Evolutionary conservation across 2,797 vertebrate species (phyloP), one percentile per base, ranked within the genome.

Genomic region (Labeo calbasu): DNA sequence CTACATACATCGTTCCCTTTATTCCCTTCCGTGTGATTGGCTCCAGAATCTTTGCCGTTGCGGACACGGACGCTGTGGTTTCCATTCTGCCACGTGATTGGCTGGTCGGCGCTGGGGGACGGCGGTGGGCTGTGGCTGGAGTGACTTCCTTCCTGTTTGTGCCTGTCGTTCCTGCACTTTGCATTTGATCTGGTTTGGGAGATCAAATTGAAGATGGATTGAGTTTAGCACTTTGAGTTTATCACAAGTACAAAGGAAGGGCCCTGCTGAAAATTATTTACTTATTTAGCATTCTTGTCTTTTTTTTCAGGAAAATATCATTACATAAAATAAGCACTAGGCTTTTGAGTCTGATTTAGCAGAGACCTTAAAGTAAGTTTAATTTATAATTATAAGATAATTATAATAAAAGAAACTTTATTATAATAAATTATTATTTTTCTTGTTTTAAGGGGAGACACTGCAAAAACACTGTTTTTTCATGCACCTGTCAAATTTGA

Each of bases 1-100:
- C 85, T 96, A 98, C 98, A 93, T 99, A 99, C 98, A 97, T 99
- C 95, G 91, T 95, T 93, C 88, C 92, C 94, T 93, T 96, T 97
- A 86, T 95, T 95, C 83, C 92, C 92, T 36, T 93, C 89, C 84
- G 88, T 25, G 82, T 94, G 91, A 89, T 94, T 92, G 90, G 94
- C 94, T 92, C 94, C 93, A 84, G 93, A 91, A 82, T 95, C 94
- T 85, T 96, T 95, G 93, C 97, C 92, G 76, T 96, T 96, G 92
- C 95, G 96, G 91, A 93, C 91, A 68, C 93, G 94, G 86, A 94
- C 94, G 88, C 84, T 79, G 91, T 94, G 95, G 89, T 96, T 96
- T 66, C 97, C 97, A 78, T 99, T 99, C 95, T 97, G 96, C 92
- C 96, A 96, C 0, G 96, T 91, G 79, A 93, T 89, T 17, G 96